phyloP scores from a whole-genome alignment of 1,140 invertebrate genomes.

The Meloidogyne floridensis region DNA sequence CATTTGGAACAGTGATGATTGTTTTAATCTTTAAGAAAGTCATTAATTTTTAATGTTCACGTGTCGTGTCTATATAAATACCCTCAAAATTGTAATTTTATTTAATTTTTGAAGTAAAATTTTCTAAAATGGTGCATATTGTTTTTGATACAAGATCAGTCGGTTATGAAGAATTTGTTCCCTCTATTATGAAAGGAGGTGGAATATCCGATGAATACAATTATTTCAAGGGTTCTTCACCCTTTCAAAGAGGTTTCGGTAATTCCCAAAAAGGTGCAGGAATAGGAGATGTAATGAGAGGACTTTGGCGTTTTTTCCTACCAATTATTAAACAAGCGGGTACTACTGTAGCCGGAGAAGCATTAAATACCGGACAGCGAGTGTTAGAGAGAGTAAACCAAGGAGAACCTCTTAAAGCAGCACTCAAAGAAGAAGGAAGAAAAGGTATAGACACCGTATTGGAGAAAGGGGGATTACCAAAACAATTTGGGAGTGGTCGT shows the following conservation, averaged over 20 bases:
- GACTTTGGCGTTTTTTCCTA: slow-evolving; percentile 15
- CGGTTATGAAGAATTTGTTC: slow-evolving; percentile 1
- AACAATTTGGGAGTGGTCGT: too few relatives aligned
- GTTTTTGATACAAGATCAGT: slow-evolving; percentile 27
- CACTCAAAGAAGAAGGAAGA: neutral
- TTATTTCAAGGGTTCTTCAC: slow-evolving; percentile 17
- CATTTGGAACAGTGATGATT: slow-evolving; percentile 13
- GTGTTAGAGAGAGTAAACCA: too few relatives aligned
- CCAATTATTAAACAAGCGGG: too few relatives aligned
- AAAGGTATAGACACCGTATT: too few relatives aligned
- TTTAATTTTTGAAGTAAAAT: neutral
- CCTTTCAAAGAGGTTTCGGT: slow-evolving; percentile 25
- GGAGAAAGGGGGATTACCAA: too few relatives aligned
- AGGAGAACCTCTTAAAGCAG: neutral
- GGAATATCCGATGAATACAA: neutral
- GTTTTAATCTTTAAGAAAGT: slow-evolving; percentile 24
- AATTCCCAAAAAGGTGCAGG: slow-evolving; percentile 14
- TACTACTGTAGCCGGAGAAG: too few relatives aligned
- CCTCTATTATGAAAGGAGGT: neutral
- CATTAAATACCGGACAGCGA: too few relatives aligned
- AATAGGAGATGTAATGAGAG: neutral
- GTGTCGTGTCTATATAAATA: neutral
- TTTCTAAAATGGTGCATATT: too few relatives aligned
- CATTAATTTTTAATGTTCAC: slow-evolving; percentile 30
- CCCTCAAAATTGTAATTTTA: too few relatives aligned